phyloP scores from a whole-genome alignment of 2,888 invertebrate genomes.

The Periphyllus acericola region DNA sequence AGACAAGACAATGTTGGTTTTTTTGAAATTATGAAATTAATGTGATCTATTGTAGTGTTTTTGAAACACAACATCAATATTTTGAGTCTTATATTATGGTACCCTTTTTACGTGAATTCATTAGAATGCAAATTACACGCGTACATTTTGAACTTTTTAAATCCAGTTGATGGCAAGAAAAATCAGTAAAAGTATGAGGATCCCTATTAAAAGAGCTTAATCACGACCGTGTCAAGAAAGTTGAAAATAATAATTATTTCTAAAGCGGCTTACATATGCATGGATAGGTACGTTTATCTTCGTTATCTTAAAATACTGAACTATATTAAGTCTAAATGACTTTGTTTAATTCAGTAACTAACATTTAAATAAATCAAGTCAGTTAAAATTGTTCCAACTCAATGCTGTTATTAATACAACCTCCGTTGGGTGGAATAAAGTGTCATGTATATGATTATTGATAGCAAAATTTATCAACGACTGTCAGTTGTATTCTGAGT shows the following conservation, averaged over 20 bases:
- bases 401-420: neutral
- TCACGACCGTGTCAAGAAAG: neutral
- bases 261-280: neutral
- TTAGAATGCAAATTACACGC: neutral
- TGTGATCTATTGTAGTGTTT: neutral
- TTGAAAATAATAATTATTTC: neutral
- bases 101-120: neutral
- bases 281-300: neutral
- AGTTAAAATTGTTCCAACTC: neutral
- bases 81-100: neutral
- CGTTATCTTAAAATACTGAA: neutral
- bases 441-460: neutral
- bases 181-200: neutral
- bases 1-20: neutral
- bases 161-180: neutral
- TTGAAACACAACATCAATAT: neutral
- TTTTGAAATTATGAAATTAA: neutral
- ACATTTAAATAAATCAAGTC: neutral
- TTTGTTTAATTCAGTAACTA: neutral
- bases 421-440: neutral
- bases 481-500: too few relatives aligned
- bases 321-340: neutral
- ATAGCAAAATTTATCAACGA: neutral
- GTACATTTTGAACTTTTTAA: neutral
- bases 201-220: neutral